Evolutionary conservation across 2,888 invertebrate species (phyloP), one percentile per base, ranked within the genome.

Genomic region (Hesperia comma): DNA sequence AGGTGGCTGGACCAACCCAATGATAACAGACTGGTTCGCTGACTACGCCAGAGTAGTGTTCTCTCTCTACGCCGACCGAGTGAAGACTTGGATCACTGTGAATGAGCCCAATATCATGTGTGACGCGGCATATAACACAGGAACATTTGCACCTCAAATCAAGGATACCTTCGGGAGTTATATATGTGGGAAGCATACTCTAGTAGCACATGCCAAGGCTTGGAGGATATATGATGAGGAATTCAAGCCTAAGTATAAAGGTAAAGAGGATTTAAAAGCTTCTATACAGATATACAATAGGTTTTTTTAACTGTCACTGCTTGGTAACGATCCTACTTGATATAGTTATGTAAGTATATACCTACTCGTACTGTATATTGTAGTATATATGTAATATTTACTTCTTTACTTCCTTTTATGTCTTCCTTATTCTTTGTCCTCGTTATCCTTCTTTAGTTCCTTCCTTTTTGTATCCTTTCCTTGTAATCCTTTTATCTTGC

Each of bases 1-100:
- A 61, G 61, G 61, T 51, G 61, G 61, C 21, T 61, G 61, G 61
- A 37, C 51, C 4, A 61, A 61, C 14, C 61, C 61, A 0, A 12
- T 61, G 0, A 61, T 61, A 19, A 21, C 61, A 0, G 61, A 61
- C 37, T 61, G 61, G 61, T 61, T 37, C 2, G 51, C 37, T 5
- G 43, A 43, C 15, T 43, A 43, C 43, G 7, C 43, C 7, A 15
- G 15, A 43, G 43, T 43, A 0, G 51, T 51, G 7, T 51, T 51
- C 51, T 51, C 51, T 12, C 51, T 51, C 26, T 51, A 89, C 71
- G 95, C 93, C 0, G 94, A 94, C 75, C 91, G 94, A 32, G 94
- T 96, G 1, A 93, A 92, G 78, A 82, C 89, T 51, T 96, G 96
- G 96, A 90, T 95, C 0, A 96, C 96, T 0, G 92, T 96, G 17